Evolutionary conservation across 2,797 vertebrate species (phyloP).

Genomic region (Enteromius anoplus): DNA sequence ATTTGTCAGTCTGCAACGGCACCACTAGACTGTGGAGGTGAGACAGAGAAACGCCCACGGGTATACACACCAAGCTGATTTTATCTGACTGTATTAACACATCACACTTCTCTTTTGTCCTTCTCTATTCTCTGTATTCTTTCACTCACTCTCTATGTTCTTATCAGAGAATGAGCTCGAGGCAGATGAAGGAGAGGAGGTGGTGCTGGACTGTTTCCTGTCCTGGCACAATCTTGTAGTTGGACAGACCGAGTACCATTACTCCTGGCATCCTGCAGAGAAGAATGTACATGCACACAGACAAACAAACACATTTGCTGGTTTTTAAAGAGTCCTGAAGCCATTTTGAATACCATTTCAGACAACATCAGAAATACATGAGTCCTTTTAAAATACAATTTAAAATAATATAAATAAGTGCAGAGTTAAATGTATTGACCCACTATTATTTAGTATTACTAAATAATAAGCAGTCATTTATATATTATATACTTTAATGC

Average conservation of each 20-base stretch:
- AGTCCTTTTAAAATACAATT: neutral
- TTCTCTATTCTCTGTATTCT: neutral
- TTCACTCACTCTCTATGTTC: neutral
- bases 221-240: conserved; percentile 74
- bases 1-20: conserved; percentile 67
- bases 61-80: neutral
- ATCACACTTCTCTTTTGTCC: neutral
- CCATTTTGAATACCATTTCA: neutral
- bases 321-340: neutral
- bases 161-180: conserved; percentile 52
- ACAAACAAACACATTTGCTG: conserved; percentile 21
- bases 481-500: neutral
- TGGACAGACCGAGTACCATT: conserved; percentile 70
- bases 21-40: conserved; percentile 70
- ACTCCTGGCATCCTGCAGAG: conserved; percentile 65
- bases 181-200: conserved; percentile 72
- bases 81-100: neutral
- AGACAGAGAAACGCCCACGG: conserved; percentile 38
- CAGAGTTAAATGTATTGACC: neutral
- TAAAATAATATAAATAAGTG: neutral
- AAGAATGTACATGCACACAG: conserved; percentile 50
- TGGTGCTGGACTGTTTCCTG: conserved; percentile 73
- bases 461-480: neutral
- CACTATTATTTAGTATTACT: too few relatives aligned
- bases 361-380: too few relatives aligned